A percentile compares a stretch with the other conserved stretches of the same genome.
These are phyloP conservation scores for Lepidothrix coronata DNA, from an alignment of 2,113 vertebrate genomes.

Conservation along the genomic window DNA sequence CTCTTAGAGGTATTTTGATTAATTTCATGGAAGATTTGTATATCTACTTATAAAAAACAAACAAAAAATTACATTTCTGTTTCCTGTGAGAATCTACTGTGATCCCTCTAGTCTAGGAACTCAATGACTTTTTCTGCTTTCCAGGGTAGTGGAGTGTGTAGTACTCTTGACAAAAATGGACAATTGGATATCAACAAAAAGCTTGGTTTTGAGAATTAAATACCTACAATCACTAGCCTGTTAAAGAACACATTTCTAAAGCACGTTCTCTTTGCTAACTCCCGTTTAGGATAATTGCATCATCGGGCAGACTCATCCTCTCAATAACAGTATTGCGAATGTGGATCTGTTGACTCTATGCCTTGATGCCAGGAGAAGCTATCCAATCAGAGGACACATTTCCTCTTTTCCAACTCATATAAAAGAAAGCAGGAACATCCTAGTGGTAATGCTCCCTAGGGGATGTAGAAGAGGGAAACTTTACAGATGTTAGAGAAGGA, in stretches of 20 bases:
- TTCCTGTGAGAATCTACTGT: neutral
- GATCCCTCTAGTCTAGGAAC: neutral
- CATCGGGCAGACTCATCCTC: neutral
- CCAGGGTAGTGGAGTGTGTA: accelerated
- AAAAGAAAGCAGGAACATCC: neutral
- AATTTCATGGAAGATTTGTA: neutral
- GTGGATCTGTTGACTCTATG: neutral
- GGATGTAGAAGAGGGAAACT: neutral
- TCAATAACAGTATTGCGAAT: neutral
- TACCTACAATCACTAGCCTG: neutral
- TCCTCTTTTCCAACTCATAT: neutral
- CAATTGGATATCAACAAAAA: neutral
- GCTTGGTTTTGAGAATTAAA: neutral
- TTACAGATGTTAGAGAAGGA: neutral
- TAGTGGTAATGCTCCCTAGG: neutral
- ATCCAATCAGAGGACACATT: neutral
- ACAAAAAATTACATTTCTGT: neutral
- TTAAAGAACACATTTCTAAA: neutral
- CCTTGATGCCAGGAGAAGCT: neutral
- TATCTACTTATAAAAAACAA: neutral
- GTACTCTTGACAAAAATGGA: neutral
- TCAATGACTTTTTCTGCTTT: neutral
- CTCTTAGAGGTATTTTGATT: neutral
- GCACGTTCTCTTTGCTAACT: neutral
- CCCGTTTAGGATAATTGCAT: neutral